Percentiles rank a stretch among this genome's conserved stretches.
Conservation (phyloP, 2,888 invertebrate genomes). For the Nemotelus nigrinus region DNA sequence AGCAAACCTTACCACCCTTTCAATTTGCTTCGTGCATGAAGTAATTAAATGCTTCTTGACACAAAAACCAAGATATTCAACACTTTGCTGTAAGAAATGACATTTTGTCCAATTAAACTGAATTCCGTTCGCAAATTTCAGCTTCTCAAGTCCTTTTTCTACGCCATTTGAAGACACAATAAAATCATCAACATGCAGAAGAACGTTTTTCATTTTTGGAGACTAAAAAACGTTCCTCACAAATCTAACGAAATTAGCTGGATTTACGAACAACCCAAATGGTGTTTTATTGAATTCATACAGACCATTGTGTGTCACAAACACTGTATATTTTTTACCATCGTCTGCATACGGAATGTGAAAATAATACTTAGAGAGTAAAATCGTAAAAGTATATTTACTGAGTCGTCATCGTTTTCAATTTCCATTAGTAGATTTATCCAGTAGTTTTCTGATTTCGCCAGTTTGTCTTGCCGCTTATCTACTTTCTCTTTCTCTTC, state of each 20-base stretch:
- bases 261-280: constrained; percentile 60
- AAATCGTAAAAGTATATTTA: too few species aligned
- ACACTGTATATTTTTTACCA: constrained; percentile 38
- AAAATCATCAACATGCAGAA: constrained; percentile 46
- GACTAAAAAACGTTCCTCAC: neutral
- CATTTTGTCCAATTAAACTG: constrained; percentile 52
- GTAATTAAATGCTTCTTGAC: too few species aligned
- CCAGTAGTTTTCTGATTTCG: too few species aligned
- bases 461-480: too few species aligned
- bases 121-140: constrained; percentile 43
- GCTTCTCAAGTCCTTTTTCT: constrained; percentile 7
- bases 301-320: too few species aligned
- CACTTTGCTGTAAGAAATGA: constrained; percentile 31
- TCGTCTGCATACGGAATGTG: constrained; percentile 46
- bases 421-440: too few species aligned
- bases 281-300: constrained; percentile 54
- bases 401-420: too few species aligned
- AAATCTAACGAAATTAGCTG: constrained; percentile 57
- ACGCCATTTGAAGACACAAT: constrained; percentile 40
- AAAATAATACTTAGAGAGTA: neutral
- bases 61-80: constrained; percentile 53
- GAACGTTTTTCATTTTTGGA: neutral
- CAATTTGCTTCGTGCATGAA: too few species aligned
- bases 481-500: too few species aligned
- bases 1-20: too few species aligned